Conservation (phyloP, 2,797 vertebrate species). For the Hypotaenidia okinawae region DNA sequence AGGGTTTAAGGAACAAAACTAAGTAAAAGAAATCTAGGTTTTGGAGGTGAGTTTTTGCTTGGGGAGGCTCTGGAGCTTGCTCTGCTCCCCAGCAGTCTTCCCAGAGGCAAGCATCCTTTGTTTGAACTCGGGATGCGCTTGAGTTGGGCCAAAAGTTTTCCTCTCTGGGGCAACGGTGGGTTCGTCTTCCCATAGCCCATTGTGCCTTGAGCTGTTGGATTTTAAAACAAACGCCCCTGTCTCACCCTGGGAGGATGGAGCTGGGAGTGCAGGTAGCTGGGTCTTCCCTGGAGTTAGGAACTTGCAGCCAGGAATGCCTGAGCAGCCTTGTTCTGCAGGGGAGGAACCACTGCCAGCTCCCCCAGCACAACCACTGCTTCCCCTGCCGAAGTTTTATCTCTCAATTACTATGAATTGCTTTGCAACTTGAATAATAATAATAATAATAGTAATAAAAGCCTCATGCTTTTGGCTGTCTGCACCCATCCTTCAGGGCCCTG, state of each 20-base stretch:
- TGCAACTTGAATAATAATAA: not conserved
- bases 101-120: not conserved
- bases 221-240: not conserved
- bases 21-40: not conserved
- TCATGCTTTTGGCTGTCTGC: not conserved
- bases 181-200: fast-evolving
- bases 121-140: fast-evolving
- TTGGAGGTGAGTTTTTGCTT: not conserved
- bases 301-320: not conserved
- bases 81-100: not conserved
- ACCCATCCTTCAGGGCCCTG: fast-evolving
- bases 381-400: not conserved
- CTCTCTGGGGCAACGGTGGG: no score
- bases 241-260: not conserved
- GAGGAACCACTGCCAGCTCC: not conserved
- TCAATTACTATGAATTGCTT: not conserved
- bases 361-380: fast-evolving
- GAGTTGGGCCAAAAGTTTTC: not conserved
- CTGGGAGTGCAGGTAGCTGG: fast-evolving
- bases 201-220: not conserved
- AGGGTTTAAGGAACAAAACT: not conserved
- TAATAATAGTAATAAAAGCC: not conserved
- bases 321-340: not conserved
- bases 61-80: no score
- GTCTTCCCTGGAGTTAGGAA: not conserved